These are phyloP conservation scores for Atherinomorus stipes DNA, from an alignment of 2,113 vertebrate species.

Conservation along the genomic window DNA sequence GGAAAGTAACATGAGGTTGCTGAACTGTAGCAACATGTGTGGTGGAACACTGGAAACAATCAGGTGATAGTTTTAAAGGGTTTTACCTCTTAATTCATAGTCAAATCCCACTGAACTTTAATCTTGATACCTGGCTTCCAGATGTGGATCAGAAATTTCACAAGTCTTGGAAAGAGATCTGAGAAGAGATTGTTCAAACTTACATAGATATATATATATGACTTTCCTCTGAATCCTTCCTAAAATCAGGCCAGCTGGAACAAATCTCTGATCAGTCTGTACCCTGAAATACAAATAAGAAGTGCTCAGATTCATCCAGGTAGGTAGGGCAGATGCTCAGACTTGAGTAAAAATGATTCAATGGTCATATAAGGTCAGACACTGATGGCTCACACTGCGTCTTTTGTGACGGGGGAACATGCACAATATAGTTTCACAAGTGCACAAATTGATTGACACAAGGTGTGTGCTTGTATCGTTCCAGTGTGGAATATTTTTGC, in stretches of 20 bases:
- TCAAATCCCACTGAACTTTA: not conserved
- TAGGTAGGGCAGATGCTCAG: constrained; percentile 2
- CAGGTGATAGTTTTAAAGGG: not conserved
- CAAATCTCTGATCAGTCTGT: constrained; percentile 3
- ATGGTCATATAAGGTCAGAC: not conserved
- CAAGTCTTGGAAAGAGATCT: not conserved
- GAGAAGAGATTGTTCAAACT: not conserved
- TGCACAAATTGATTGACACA: not conserved
- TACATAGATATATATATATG: not conserved
- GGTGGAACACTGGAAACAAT: not conserved
- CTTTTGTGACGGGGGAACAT: not conserved
- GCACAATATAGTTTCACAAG: not conserved
- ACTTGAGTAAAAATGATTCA: constrained; percentile 35
- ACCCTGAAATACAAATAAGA: not conserved
- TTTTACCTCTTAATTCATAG: not conserved
- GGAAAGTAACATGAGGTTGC: not conserved
- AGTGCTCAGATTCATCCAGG: not conserved
- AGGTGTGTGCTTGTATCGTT: not conserved
- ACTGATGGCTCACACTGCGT: not conserved
- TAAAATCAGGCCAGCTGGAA: constrained; percentile 21
- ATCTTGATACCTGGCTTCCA: constrained; percentile 8
- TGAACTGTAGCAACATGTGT: not conserved
- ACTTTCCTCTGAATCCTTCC: not conserved
- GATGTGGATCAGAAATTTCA: not conserved
- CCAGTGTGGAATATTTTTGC: not conserved